phyloP scores from a whole-genome alignment of 2,113 vertebrate genomes.

The Marcusenius ussheri region DNA sequence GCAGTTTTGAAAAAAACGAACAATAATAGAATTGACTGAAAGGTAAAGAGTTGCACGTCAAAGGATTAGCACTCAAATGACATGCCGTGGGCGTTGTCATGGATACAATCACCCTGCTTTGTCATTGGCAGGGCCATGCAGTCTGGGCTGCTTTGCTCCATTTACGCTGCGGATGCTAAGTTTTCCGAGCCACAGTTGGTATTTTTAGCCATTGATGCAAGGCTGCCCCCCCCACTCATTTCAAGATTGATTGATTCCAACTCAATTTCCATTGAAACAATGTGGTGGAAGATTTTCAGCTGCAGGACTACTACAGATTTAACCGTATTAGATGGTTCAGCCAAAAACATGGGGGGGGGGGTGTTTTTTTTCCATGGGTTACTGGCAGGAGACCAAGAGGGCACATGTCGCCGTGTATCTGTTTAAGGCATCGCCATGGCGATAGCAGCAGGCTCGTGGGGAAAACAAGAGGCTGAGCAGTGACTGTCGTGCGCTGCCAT shows the following conservation, averaged over 20 bases:
- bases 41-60: constrained; percentile 19
- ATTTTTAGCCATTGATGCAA: not conserved
- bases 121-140: constrained; percentile 19
- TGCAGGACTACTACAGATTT: not conserved
- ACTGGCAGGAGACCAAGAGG: not conserved
- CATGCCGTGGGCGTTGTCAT: constrained; percentile 26
- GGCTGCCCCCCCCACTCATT: not conserved
- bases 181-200: not conserved
- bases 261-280: not conserved
- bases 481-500: not conserved
- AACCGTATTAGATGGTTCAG: not conserved
- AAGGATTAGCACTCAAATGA: constrained; percentile 18
- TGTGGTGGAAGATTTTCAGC: not conserved
- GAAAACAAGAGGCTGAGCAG: not conserved
- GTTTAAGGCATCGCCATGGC: not conserved
- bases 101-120: constrained; percentile 24
- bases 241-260: not conserved
- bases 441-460: not conserved
- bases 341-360: not conserved
- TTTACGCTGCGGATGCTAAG: not conserved
- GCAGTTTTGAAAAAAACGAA: not conserved
- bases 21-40: not conserved
- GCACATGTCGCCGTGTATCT: not conserved
- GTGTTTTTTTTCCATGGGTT: not conserved
- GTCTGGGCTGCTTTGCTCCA: not conserved